These are phyloP conservation scores for Procapra przewalskii DNA, from an alignment of 2,113 vertebrate genomes.

Conservation along the genomic window DNA sequence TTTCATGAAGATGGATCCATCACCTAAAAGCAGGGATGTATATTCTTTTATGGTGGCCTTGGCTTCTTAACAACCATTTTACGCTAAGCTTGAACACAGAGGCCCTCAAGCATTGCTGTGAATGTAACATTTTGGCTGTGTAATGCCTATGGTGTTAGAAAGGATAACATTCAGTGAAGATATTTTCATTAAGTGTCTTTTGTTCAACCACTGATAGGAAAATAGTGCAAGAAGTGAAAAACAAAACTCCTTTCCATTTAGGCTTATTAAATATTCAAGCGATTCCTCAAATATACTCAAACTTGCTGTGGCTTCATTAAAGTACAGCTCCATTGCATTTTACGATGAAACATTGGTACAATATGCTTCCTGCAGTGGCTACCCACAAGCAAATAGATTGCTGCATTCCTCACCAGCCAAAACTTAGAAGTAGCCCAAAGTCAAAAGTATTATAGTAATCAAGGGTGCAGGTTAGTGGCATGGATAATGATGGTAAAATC, in stretches of 20 bases:
- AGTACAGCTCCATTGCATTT: constrained; percentile 39
- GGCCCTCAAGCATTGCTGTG: background rate
- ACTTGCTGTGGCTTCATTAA: constrained; percentile 58
- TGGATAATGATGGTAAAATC: constrained; percentile 58
- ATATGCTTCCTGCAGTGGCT: constrained; percentile 66
- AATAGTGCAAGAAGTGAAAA: background rate
- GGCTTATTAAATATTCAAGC: constrained; percentile 74
- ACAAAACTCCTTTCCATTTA: constrained; percentile 60
- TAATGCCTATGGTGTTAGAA: constrained; percentile 9
- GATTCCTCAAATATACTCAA: constrained; percentile 63
- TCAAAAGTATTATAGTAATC: constrained; percentile 63
- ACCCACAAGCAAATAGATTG: constrained; percentile 66
- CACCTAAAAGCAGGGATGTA: background rate
- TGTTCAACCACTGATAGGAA: constrained; percentile 46
- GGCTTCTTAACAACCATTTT: background rate
- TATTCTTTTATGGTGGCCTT: background rate
- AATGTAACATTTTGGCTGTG: constrained; percentile 28
- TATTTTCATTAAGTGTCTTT: constrained; percentile 52
- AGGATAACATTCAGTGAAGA: background rate
- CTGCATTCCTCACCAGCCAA: constrained; percentile 47
- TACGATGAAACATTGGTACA: constrained; percentile 9
- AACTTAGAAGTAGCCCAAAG: constrained; percentile 53
- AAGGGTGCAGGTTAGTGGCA: constrained; percentile 34
- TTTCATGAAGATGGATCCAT: background rate
- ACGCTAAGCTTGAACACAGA: background rate